Evolutionary conservation across 2,888 invertebrate species (phyloP).

Genomic region (Apeira syringaria): DNA sequence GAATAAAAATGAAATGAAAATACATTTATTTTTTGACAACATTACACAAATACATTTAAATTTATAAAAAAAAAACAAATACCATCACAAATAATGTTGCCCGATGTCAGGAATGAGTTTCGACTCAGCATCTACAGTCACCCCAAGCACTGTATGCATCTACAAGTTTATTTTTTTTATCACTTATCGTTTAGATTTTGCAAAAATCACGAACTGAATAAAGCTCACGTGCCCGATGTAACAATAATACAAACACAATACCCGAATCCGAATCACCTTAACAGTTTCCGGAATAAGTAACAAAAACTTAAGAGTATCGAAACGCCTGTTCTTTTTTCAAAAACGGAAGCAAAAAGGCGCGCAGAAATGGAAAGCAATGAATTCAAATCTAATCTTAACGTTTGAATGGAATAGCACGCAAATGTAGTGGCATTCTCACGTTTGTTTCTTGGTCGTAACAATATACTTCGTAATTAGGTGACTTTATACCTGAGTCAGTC

Average conservation of each 20-base stretch:
- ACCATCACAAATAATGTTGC: no score
- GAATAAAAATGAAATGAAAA: no score
- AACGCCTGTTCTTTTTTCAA: conserved; percentile 47
- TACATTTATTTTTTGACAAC: no score
- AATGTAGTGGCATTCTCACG: conserved; percentile 35
- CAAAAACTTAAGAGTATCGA: conserved; percentile 39
- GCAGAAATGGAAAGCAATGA: conserved; percentile 43
- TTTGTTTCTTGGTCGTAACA: conserved; percentile 32
- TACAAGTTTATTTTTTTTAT: no score
- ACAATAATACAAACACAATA: conserved; percentile 67
- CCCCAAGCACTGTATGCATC: no score
- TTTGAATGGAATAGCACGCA: conserved; percentile 50
- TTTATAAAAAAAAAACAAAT: no score
- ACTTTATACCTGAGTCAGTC: conserved; percentile 37
- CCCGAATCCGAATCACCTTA: conserved; percentile 52
- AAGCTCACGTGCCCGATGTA: conserved; percentile 72
- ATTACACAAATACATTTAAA: no score
- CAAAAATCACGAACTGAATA: conserved; percentile 69
- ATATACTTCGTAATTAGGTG: conserved; percentile 41
- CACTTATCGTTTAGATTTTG: conserved; percentile 57
- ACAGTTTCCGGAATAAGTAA: conserved; percentile 68
- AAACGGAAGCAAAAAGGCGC: conserved; percentile 56
- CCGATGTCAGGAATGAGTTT: no score
- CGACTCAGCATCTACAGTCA: no score
- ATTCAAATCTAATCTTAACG: conserved; percentile 54